Evolutionary conservation across 1,140 invertebrate species (phyloP), one percentile per base, ranked within the genome.

Genomic region (Lordiphosa mommai): DNA sequence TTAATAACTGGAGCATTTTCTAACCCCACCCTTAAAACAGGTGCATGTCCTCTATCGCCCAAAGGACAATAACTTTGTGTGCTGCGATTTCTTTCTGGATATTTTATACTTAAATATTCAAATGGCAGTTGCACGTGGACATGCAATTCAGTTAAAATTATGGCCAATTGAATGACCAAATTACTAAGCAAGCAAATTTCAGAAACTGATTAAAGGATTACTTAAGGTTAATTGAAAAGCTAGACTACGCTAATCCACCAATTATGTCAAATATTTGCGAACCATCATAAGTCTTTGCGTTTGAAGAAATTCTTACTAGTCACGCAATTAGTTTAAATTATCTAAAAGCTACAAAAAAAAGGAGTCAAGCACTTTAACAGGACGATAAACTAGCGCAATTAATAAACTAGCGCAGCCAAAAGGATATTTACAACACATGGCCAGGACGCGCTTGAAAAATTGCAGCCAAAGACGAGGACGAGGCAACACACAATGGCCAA

Each of bases 381-480:
- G 46, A 76, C 79, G 77, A 84, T 84, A 84, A 84, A 77, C 72
- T 84, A 77, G 68, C 60, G 67, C 72, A 84, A 84, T 84, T 84
- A 84, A 84, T 84, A 84, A 84, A 84, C 46, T 69, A 59, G 12
- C 5, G 7, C 10, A n/a, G 34, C 10, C 30, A 6, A 56, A 53
- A 41, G 67, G 50, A 70, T 59, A 69, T 53, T 53, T 53, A 43
- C 50, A 43, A 27, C 58, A 70, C 65, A 70, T 63, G 65, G 47
- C 66, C 49, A 37, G 47, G 66, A 76, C 74, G 43, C 52, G 44
- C 36, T 68, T 82, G 77, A 82, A 84, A 82, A 82, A 82, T 76
- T 71, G 72, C 77, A 67, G 4, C 49, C 37, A 55, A 64, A 65
- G 53, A 71, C 23, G 58, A 38, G 48, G 55, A 67, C 58, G 52